Evolutionary conservation across 37 sponge, comb jelly and placozoan species (phyloP).

Genomic region (Corticium candelabrum): DNA sequence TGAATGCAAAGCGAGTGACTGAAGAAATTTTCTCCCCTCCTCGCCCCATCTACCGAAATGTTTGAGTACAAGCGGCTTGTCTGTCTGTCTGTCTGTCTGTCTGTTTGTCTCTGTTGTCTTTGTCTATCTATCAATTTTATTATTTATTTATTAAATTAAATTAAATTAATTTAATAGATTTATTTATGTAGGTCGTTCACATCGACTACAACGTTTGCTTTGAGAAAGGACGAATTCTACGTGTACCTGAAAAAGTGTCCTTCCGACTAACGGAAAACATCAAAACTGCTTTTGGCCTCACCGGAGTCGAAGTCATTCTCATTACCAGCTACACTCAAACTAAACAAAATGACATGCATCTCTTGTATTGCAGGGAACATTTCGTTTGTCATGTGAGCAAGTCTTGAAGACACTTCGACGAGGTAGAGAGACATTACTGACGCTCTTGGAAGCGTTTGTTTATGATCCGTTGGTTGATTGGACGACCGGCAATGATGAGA

Average conservation of each 20-base stretch:
- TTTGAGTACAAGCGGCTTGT: too few species aligned
- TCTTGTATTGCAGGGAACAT: slow-evolving; percentile 53
- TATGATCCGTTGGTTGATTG: slow-evolving; percentile 95
- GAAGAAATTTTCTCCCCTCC: too few species aligned
- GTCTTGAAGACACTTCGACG: slow-evolving; percentile 68
- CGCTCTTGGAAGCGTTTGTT: slow-evolving; percentile 91
- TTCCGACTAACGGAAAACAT: slow-evolving; percentile 97
- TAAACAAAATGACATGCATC: too few species aligned
- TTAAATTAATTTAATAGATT: too few species aligned
- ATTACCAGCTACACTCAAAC: too few species aligned
- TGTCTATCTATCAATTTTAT: too few species aligned
- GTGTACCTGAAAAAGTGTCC: slow-evolving; percentile 96
- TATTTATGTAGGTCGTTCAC: slow-evolving; percentile 61
- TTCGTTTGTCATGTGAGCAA: slow-evolving; percentile 87
- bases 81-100: too few species aligned
- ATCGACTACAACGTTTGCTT: slow-evolving; percentile 99
- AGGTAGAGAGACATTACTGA: slow-evolving; percentile 81
- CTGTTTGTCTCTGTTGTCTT: too few species aligned
- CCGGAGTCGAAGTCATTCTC: slow-evolving; percentile 72
- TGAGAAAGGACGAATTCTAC: slow-evolving; percentile 88
- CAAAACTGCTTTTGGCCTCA: slow-evolving; percentile 78
- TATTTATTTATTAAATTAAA: too few species aligned
- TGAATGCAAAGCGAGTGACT: too few species aligned
- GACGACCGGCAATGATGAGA: slow-evolving; percentile 79
- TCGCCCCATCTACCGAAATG: too few species aligned